These are phyloP conservation scores for Okapia johnstoni DNA, from an alignment of 2,113 vertebrate species.

Conservation along the genomic window DNA sequence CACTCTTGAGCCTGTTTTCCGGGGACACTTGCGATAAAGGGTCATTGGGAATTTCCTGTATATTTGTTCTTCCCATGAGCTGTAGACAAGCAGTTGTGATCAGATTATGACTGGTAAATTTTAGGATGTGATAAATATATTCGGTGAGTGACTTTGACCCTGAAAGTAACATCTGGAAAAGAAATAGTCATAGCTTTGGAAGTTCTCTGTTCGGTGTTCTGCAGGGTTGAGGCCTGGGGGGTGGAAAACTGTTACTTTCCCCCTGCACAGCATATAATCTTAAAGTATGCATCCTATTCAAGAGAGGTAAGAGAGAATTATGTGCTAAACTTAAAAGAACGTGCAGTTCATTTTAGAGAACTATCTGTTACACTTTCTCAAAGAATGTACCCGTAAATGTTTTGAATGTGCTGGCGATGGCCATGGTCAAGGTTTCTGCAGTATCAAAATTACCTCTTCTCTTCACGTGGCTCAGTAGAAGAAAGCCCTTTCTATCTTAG, in stretches of 20 bases:
- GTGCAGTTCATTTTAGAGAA: neutral
- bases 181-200: neutral
- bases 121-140: neutral
- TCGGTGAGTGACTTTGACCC: neutral
- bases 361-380: constrained; percentile 33
- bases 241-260: rapidly evolving
- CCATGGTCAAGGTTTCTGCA: neutral
- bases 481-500: neutral
- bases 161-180: neutral
- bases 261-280: neutral
- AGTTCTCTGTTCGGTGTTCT: neutral
- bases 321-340: constrained; percentile 19
- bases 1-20: constrained; percentile 11
- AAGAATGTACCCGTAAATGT: constrained; percentile 1
- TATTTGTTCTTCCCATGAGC: neutral
- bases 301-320: neutral
- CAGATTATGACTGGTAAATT: neutral
- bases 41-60: neutral
- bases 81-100: neutral
- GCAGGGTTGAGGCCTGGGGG: neutral
- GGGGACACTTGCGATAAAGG: neutral
- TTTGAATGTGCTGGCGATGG: neutral
- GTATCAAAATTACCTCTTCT: neutral
- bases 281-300: neutral
- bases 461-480: neutral